Evolutionary conservation across 2,113 vertebrate species (phyloP).

Genomic region (Garra rufa): DNA sequence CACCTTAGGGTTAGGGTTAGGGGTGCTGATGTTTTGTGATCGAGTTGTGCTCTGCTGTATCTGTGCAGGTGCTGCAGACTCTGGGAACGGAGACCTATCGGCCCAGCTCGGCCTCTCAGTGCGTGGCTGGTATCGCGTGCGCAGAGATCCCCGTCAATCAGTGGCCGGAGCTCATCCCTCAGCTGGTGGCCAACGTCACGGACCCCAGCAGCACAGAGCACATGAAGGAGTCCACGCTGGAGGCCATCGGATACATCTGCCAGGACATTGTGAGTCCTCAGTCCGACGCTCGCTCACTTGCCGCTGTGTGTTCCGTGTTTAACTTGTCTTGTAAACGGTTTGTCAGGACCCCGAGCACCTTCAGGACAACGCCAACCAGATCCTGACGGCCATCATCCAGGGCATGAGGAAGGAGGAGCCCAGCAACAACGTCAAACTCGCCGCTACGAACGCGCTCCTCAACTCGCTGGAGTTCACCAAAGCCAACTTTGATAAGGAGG

Average conservation of each 20-base stretch:
- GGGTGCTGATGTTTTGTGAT: too few relatives aligned
- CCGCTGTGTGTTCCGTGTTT: not conserved
- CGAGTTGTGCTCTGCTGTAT: too few relatives aligned
- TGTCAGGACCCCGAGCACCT: constrained; percentile 95
- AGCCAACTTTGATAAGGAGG: constrained; percentile 99
- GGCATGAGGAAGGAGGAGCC: constrained; percentile 99
- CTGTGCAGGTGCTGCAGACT: constrained; percentile 89
- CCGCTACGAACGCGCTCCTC: constrained; percentile 96
- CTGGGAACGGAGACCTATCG: constrained; percentile 96
- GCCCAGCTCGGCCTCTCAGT: constrained; percentile 96
- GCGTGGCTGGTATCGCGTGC: constrained; percentile 96
- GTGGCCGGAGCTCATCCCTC: constrained; percentile 96
- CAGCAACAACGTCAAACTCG: constrained; percentile 97
- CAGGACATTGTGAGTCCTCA: constrained; percentile 93
- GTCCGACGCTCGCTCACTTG: not conserved
- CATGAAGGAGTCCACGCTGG: constrained; percentile 98
- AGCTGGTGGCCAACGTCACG: constrained; percentile 94
- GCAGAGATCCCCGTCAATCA: constrained; percentile 96
- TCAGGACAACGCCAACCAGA: constrained; percentile 97
- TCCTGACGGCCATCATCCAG: constrained; percentile 98
- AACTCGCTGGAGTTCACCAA: constrained; percentile 99
- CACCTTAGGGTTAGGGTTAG: too few relatives aligned
- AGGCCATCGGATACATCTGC: constrained; percentile 99
- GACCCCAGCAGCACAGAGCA: constrained; percentile 95
- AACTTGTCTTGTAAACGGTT: not conserved